These are phyloP conservation scores for Drosophila kanapiae DNA, from an alignment of 1,140 invertebrate species.

Conservation along the genomic window DNA sequence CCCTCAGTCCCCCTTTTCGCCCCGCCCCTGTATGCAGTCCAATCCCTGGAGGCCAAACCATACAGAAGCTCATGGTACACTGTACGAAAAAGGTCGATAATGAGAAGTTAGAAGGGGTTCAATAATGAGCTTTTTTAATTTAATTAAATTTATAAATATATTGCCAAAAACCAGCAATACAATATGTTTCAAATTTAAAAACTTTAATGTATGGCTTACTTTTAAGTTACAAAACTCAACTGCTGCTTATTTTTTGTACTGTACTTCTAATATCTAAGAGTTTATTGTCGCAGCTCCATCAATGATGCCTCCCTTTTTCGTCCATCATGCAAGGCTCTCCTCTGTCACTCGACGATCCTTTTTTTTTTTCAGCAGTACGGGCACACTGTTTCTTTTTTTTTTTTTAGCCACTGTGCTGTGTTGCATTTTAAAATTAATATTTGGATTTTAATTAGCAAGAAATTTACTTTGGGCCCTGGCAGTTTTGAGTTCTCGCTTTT, in stretches of 20 bases:
- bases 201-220: too few relatives aligned
- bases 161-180: too few relatives aligned
- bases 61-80: constrained; percentile 36
- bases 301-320: not conserved
- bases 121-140: not conserved
- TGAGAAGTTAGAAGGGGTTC: too few relatives aligned
- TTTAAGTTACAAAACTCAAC: not conserved
- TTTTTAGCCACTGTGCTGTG: constrained; percentile 45
- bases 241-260: not conserved
- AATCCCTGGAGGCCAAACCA: constrained; percentile 51
- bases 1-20: not conserved
- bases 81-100: not conserved
- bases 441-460: constrained; percentile 84
- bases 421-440: constrained; percentile 84
- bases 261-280: constrained; percentile 4
- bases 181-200: too few relatives aligned
- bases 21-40: constrained; percentile 23
- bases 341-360: not conserved
- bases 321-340: constrained; percentile 3
- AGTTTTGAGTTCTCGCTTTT: constrained; percentile 65
- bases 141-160: too few relatives aligned
- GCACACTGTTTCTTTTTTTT: constrained; percentile 4
- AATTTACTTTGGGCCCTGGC: constrained; percentile 78
- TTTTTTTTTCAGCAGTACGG: not conserved
- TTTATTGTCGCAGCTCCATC: constrained; percentile 33